Conservation (phyloP, 2,797 vertebrate genomes). For the Discoglossus pictus region DNA sequence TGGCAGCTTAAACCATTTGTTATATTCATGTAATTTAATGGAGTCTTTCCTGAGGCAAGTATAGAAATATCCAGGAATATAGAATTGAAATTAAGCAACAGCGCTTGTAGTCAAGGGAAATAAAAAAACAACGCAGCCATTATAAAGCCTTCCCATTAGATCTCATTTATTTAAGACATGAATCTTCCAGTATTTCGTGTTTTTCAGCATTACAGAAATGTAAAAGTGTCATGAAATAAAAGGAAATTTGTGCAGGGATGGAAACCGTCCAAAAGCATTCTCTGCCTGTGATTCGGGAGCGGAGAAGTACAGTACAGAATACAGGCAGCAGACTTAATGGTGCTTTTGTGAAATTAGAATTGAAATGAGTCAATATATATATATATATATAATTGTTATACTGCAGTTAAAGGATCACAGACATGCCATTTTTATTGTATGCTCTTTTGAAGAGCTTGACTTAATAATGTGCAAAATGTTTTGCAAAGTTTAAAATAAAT, state of each 20-base stretch:
- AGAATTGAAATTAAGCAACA: slow-evolving; percentile 46
- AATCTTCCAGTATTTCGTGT: neutral
- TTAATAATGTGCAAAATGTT: too few relatives aligned
- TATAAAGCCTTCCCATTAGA: slow-evolving; percentile 17
- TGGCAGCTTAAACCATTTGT: slow-evolving; percentile 57
- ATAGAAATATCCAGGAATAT: slow-evolving; percentile 46
- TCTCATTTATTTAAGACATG: slow-evolving; percentile 4
- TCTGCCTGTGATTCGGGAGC: slow-evolving; percentile 16
- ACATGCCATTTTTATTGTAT: too few relatives aligned
- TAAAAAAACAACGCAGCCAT: slow-evolving; percentile 1
- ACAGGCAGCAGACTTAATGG: slow-evolving; percentile 26
- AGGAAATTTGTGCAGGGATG: neutral
- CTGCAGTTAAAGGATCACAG: too few relatives aligned
- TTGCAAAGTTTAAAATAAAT: too few relatives aligned
- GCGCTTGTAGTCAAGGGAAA: slow-evolving; percentile 40
- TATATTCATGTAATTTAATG: slow-evolving; percentile 54
- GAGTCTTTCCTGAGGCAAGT: slow-evolving; percentile 51
- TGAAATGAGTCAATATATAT: too few relatives aligned
- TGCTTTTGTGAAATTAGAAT: neutral
- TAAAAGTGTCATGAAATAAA: neutral
- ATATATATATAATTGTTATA: too few relatives aligned
- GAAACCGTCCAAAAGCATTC: slow-evolving; percentile 9
- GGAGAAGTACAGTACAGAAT: neutral
- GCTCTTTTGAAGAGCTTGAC: too few relatives aligned
- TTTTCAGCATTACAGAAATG: neutral